Conservation (phyloP, 2,797 vertebrate genomes). For the Sparus aurata region DNA sequence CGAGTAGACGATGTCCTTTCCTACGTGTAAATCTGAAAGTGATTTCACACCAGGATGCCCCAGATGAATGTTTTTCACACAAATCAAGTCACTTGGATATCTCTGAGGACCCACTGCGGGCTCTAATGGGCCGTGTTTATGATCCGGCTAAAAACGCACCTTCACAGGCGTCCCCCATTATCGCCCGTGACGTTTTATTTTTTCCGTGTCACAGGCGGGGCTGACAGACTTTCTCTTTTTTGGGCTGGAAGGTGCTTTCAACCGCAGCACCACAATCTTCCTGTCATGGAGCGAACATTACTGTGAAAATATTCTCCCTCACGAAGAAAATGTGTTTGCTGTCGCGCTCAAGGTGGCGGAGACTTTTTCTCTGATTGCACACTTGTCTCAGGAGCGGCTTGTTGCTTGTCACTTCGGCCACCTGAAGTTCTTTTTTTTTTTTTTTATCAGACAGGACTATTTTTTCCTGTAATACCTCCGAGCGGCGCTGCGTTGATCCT, state of each 20-base stretch:
- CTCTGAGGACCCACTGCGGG: slow-evolving; percentile 29
- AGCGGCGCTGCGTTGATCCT: slow-evolving; percentile 17
- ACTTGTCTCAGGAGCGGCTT: slow-evolving; percentile 56
- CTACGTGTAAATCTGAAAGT: slow-evolving; percentile 57
- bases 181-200: slow-evolving; percentile 45
- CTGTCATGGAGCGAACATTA: slow-evolving; percentile 67
- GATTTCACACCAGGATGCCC: slow-evolving; percentile 68
- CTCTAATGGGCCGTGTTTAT: slow-evolving; percentile 69
- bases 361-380: slow-evolving; percentile 67
- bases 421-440: slow-evolving; percentile 52
- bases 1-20: slow-evolving; percentile 28
- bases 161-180: slow-evolving; percentile 55
- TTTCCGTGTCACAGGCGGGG: slow-evolving; percentile 50
- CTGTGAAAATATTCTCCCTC: slow-evolving; percentile 58
- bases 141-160: slow-evolving; percentile 60
- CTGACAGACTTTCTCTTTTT: slow-evolving; percentile 56
- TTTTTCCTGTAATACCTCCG: slow-evolving; percentile 42
- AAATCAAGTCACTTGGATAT: slow-evolving; percentile 60
- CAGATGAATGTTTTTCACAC: slow-evolving; percentile 58
- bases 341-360: slow-evolving; percentile 52
- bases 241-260: slow-evolving; percentile 69
- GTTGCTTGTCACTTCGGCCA: slow-evolving; percentile 61
- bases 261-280: slow-evolving; percentile 71
- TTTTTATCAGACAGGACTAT: slow-evolving; percentile 16
- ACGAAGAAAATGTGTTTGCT: slow-evolving; percentile 54